Evolutionary conservation across 1,140 invertebrate genomes (phyloP), one percentile per base, ranked within the genome.

Genomic region (Copidosoma floridanum): DNA sequence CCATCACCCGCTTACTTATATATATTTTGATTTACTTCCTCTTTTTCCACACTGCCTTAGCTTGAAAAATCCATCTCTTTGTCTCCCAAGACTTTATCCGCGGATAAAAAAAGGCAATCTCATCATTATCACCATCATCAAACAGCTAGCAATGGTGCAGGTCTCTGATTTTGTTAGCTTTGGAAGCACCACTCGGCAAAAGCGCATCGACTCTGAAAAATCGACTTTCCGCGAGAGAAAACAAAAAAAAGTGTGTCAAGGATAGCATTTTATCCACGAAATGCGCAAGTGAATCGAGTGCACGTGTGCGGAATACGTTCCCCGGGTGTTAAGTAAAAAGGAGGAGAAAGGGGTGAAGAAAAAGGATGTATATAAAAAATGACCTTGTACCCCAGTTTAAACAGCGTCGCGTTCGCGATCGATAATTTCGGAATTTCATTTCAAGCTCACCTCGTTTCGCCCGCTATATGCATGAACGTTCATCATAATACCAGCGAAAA

Each of bases 221-320:
- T 50, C 18, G 47, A 51, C 48, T 35, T 51, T 12, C 14, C 23
- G 21, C 18, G 40, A 5, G 12, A 41, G 18, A 11, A 11, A 7
- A 14, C 11, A 21, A 53, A 53, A 53, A n/a, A 40, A 51, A 53
- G 51, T 35, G 11, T 40, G 51, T 40, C 51, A 53, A 53, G 51
- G 51, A 37, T 14, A 14, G 24, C 37, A 37, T 27, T 40, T 37
- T 24, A 21, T 53, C 24, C 38, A 24, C 51, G 37, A 23, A 26
- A 38, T 40, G 6, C 16, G 18, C 51, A 21, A 40, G 26, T 40
- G 20, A 26, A 38, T 41, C 27, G 51, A n/a, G 24, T 38, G 20
- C 7, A 38, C 12, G 38, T 38, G 50, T 38, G 29, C 32, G 24
- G 46, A 48, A 48, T 48, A 48, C 16, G 3, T 14, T 27, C 32